These are phyloP conservation scores for Cairina moschata DNA, from an alignment of 2,113 vertebrate species.

Conservation along the genomic window DNA sequence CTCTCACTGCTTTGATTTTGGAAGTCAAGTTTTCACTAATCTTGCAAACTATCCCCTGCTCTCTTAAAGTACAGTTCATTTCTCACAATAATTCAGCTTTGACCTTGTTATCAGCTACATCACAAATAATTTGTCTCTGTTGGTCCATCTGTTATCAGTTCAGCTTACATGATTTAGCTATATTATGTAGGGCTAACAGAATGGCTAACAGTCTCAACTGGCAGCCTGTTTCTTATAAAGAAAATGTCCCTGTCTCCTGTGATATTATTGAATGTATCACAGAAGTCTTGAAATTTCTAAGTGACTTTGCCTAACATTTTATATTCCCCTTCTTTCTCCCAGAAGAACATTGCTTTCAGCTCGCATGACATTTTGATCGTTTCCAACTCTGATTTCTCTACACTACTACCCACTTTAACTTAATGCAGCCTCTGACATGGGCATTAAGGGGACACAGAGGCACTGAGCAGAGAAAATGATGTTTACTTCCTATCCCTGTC, in stretches of 20 bases:
- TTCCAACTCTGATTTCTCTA: slow-evolving; percentile 32
- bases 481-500: neutral
- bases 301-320: slow-evolving; percentile 7
- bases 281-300: slow-evolving; percentile 24
- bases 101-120: slow-evolving; percentile 6
- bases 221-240: slow-evolving; percentile 8
- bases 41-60: neutral
- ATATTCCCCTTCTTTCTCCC: slow-evolving; percentile 22
- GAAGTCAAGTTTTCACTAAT: slow-evolving; percentile 20
- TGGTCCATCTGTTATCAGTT: slow-evolving; percentile 15
- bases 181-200: slow-evolving; percentile 22
- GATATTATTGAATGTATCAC: slow-evolving; percentile 9
- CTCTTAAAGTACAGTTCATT: neutral
- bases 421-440: neutral
- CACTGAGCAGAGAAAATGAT: neutral
- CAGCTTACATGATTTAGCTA: slow-evolving; percentile 36
- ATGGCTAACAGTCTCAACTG: slow-evolving; percentile 31
- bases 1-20: slow-evolving; percentile 29
- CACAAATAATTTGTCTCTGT: slow-evolving; percentile 54
- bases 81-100: slow-evolving; percentile 27
- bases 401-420: neutral
- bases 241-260: slow-evolving; percentile 5
- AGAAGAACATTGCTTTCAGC: neutral
- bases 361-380: neutral
- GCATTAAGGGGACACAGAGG: neutral